Conservation (phyloP, 2,113 vertebrate genomes). For the Tachysurus fulvidraco region DNA sequence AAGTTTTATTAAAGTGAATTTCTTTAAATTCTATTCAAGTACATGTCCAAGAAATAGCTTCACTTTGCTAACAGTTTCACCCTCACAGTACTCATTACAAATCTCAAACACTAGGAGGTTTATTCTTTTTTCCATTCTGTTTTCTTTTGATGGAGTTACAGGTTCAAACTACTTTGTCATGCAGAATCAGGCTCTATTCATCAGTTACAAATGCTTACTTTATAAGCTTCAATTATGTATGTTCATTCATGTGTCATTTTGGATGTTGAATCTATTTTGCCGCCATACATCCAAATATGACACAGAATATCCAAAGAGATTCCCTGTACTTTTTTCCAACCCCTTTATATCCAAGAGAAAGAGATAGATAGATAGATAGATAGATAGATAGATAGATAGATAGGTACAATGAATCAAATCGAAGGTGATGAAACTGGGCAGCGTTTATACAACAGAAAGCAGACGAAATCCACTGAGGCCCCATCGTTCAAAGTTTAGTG, state of each 20-base stretch:
- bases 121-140: not conserved
- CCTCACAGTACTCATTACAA: not conserved
- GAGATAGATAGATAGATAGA: too few species aligned
- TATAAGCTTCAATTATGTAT: not conserved
- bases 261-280: not conserved
- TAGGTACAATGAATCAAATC: too few species aligned
- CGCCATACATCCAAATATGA: not conserved
- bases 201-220: not conserved
- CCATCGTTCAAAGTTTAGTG: too few species aligned
- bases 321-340: not conserved
- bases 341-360: not conserved
- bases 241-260: not conserved
- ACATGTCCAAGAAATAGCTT: too few species aligned
- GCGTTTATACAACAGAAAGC: too few species aligned
- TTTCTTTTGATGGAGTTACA: not conserved
- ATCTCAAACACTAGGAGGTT: not conserved
- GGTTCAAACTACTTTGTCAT: not conserved
- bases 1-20: not conserved
- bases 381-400: too few species aligned
- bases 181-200: not conserved
- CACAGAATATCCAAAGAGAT: not conserved
- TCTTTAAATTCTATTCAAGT: too few species aligned
- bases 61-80: too few species aligned
- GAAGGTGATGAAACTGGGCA: too few species aligned
- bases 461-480: too few species aligned